Evolutionary conservation across 2,888 invertebrate genomes (phyloP), one percentile per base, ranked within the genome.

Genomic region (Volucella inanis): DNA sequence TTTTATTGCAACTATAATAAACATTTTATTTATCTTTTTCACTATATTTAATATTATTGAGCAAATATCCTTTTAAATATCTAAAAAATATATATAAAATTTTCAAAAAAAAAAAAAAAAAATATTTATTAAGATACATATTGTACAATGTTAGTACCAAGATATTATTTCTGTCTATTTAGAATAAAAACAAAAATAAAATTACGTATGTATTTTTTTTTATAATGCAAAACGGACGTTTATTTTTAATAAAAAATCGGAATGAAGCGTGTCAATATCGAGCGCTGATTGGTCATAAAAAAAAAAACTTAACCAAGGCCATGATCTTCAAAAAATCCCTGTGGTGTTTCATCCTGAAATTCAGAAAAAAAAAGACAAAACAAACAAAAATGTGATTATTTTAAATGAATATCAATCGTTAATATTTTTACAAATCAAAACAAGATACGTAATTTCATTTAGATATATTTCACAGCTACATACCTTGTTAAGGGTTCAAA

Each of bases 301-400:
- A 55, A 22, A 11, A 15, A 55, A 22, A 11, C 82, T 94, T 96
- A 98, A 89, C 98, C 98, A 89, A 99, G 95, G 88, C 99, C 99
- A 93, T 99, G 98, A 93, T 99, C 99, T 93, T 99, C 99, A 93
- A 99, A 99, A 94, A 99, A 98, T 90, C 99, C 99, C 93, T 99
- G 99, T 72, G 99, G 99, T 76, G 99, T 99, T 94, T 99, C 99
- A 94, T 99, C 99, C 98, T 99, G 95, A 91, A 97, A 97, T 94
- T 94, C 94, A 93, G 92, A 88, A 87, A 92, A 88, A 87, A 88
- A 80, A 31, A 31, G 31, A 31, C 31, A 31, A 31, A 31, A 6
- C 31, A 31, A 31, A 83, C 52, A 47, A 78, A 59, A 55, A 50
- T 22, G 70, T 38, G 1, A 67, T 47, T 22, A 67, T 72, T 75